These are phyloP conservation scores for Oreochromis niloticus DNA, from an alignment of 2,113 vertebrate species.

Conservation along the genomic window DNA sequence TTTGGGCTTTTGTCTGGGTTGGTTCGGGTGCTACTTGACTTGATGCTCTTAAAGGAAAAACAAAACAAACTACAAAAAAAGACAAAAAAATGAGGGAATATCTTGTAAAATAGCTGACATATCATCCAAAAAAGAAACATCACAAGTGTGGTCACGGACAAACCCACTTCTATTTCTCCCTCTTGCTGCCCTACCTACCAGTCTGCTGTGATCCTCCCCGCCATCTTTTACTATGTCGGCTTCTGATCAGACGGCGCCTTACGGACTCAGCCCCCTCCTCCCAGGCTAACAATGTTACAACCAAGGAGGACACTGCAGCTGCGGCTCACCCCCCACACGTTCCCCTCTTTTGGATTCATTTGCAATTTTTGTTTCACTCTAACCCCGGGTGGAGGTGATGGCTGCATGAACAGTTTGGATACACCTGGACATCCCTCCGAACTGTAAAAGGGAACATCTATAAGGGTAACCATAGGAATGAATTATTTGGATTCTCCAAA, in stretches of 20 bases:
- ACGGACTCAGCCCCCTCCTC: constrained; percentile 3
- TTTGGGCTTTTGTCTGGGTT: constrained; percentile 34
- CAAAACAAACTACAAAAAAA: not conserved
- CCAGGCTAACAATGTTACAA: not conserved
- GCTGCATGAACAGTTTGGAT: not conserved
- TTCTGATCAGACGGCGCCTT: constrained; percentile 21
- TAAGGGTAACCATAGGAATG: not conserved
- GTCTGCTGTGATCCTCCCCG: constrained; percentile 24
- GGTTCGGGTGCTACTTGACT: constrained; percentile 63
- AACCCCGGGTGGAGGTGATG: not conserved
- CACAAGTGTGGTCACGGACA: constrained; percentile 33
- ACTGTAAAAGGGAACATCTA: constrained; percentile 30
- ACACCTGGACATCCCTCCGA: not conserved
- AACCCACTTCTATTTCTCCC: constrained; percentile 1
- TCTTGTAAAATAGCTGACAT: constrained; percentile 67
- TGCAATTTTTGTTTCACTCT: not conserved
- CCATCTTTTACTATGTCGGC: not conserved
- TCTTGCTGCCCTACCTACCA: not conserved
- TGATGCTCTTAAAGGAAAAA: not conserved
- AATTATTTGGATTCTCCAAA: not conserved
- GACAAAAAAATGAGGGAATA: constrained; percentile 20
- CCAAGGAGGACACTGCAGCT: constrained; percentile 28
- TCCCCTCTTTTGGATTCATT: not conserved
- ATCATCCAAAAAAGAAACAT: constrained; percentile 50
- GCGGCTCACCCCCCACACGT: not conserved